Base-by-base conservation (phyloP, 2,113 vertebrate species). In the Peromyscus polionotus region DNA sequence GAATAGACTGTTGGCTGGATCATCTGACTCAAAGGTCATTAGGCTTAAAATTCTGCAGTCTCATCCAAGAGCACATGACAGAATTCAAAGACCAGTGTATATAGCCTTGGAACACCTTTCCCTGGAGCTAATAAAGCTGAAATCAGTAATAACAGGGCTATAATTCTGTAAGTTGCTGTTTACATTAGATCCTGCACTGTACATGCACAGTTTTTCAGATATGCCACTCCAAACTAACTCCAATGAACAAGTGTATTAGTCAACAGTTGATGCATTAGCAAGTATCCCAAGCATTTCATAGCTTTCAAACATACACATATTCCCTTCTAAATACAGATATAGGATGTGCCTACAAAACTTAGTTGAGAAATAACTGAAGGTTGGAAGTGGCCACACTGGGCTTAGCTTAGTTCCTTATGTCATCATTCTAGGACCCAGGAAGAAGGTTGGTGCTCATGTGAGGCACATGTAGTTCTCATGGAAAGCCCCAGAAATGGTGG, bases 21-120 rank as follows among this genome's bases (percentile, higher is more conserved):
- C 85, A 59, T 42, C 93, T 70, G 48, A 54, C 3, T 88, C 54
- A 77, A 88, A 88, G 45, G 3, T 91, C 48, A 39, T 68, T 85
- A 36, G 19, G 97, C 31, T 94, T 90, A 75, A 86, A 85, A 93
- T 59, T 94, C 24, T 91, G n/a, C 57, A 65, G 4, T 26, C 36
- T 93, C 67, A 51, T 80, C 39, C 91, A 33, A 24, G 11, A 42
- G 1, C 19, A 48, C 17, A 16, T 73, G 76, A 9, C 5, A 14
- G 39, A 90, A 89, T 4, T 75, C 57, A 94, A 90, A 94, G 10
- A 67, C 28, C 67, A 92, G n/a, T 26, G 22, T 48, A 39, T 12
- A 22, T 9, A n/a, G 61, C 39, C 7, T 72, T 84, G 39, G 28
- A 77, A 75, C 14, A 17, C 19, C 10, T 73, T 67, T 75, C 28